Percentiles rank a stretch among this genome's conserved stretches.
These are phyloP conservation scores for Harpegnathos saltator DNA, from an alignment of 1,140 invertebrate genomes.

Conservation along the genomic window DNA sequence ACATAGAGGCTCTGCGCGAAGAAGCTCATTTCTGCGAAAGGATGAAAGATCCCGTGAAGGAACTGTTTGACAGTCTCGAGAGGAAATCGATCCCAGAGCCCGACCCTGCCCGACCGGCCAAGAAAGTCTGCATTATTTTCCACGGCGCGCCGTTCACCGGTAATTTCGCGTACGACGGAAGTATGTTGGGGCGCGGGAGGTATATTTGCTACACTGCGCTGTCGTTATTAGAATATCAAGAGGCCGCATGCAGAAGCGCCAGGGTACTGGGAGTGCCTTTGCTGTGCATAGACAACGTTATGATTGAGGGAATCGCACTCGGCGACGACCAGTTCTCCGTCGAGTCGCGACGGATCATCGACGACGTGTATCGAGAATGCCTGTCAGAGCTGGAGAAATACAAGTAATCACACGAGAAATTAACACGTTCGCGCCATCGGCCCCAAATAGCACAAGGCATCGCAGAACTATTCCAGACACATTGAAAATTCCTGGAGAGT, in stretches of 20 bases:
- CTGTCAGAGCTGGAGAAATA: background rate
- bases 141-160: slow-evolving; percentile 79
- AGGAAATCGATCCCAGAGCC: background rate
- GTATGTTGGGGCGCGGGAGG: background rate
- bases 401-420: slow-evolving; percentile 20
- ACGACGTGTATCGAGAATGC: slow-evolving; percentile 68
- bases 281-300: slow-evolving; percentile 72
- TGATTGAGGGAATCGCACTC: slow-evolving; percentile 70
- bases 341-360: slow-evolving; percentile 69
- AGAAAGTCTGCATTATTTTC: slow-evolving; percentile 76
- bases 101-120: slow-evolving; percentile 33
- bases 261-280: slow-evolving; percentile 69
- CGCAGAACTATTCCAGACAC: no score
- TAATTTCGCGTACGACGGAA: slow-evolving; percentile 44
- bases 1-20: slow-evolving; percentile 72
- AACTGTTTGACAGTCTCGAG: slow-evolving; percentile 68
- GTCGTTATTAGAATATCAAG: slow-evolving; percentile 76
- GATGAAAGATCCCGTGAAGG: slow-evolving; percentile 76
- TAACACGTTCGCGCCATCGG: no score
- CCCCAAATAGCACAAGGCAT: no score
- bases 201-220: background rate
- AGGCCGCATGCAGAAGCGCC: slow-evolving; percentile 74
- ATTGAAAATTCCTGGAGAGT: no score
- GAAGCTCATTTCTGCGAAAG: slow-evolving; percentile 61
- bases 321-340: slow-evolving; percentile 50